Evolutionary conservation across 2,113 vertebrate genomes (phyloP).

Genomic region (Acanthisitta chloris): DNA sequence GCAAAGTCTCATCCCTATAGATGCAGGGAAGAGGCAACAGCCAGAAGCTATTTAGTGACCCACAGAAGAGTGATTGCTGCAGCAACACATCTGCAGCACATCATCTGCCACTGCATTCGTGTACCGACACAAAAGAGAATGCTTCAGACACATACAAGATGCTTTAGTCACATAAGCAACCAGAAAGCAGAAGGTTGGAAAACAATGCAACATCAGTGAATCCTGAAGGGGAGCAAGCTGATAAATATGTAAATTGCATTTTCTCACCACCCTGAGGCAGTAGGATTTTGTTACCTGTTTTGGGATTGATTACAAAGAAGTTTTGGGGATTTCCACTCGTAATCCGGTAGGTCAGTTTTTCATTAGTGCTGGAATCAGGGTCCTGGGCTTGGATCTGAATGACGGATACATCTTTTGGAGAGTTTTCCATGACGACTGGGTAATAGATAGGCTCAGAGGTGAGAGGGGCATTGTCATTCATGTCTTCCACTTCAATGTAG

Average conservation of each 20-base stretch:
- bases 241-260: background rate
- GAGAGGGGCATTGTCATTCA: constrained; percentile 95
- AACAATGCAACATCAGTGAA: background rate
- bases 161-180: background rate
- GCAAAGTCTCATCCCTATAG: background rate
- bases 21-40: background rate
- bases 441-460: constrained; percentile 92
- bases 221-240: background rate
- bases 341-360: constrained; percentile 86
- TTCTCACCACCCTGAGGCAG: background rate
- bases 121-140: background rate
- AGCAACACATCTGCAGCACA: background rate
- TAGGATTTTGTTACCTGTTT: constrained; percentile 80
- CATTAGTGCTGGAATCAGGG: constrained; percentile 82
- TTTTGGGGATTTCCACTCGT: constrained; percentile 97
- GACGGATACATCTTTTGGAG: constrained; percentile 89
- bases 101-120: fast-evolving
- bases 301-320: constrained; percentile 90
- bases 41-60: background rate
- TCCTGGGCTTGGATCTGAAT: constrained; percentile 95
- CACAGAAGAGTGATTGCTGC: background rate
- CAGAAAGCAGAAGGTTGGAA: background rate
- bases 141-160: background rate
- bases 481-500: constrained; percentile 92
- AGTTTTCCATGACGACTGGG: constrained; percentile 87